These are phyloP conservation scores for Uloborus diversus DNA, from an alignment of 1,140 invertebrate genomes.

Conservation along the genomic window DNA sequence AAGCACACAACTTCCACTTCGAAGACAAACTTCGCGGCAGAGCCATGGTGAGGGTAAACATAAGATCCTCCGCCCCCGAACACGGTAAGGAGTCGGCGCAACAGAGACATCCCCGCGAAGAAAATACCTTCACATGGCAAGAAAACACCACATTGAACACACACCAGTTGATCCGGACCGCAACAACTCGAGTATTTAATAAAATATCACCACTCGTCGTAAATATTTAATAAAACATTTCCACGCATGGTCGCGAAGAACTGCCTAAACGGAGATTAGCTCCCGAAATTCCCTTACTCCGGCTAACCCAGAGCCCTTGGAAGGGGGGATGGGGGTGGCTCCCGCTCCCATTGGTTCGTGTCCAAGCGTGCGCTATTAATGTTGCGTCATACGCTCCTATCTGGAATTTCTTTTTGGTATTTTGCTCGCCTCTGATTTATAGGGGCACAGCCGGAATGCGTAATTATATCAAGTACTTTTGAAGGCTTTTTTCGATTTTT, in stretches of 20 bases:
- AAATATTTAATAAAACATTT: conserved; percentile 46
- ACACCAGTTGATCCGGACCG: conserved; percentile 4
- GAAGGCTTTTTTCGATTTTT: no score
- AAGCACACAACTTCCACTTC: no score
- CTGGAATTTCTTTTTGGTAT: conserved; percentile 7
- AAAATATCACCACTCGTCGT: not conserved
- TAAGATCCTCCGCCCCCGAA: not conserved
- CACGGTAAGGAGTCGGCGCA: no score
- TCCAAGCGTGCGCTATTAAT: not conserved
- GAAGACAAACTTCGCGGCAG: not conserved
- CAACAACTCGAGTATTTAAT: no score
- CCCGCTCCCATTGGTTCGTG: conserved; percentile 5
- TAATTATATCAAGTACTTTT: no score
- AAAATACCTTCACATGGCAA: not conserved
- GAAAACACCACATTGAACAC: not conserved
- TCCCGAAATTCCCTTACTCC: not conserved
- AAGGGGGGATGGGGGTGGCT: not conserved
- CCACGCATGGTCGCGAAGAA: conserved; percentile 22
- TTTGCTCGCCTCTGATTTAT: conserved; percentile 36
- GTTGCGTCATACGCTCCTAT: conserved; percentile 48
- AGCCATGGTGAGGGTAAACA: not conserved
- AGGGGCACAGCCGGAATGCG: conserved; percentile 22
- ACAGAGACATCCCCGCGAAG: not conserved
- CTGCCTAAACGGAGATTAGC: conserved; percentile 17
- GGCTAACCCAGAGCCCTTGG: conserved; percentile 44